These are phyloP conservation scores for Nebria ingens DNA, from an alignment of 1,140 invertebrate genomes.

Conservation along the genomic window DNA sequence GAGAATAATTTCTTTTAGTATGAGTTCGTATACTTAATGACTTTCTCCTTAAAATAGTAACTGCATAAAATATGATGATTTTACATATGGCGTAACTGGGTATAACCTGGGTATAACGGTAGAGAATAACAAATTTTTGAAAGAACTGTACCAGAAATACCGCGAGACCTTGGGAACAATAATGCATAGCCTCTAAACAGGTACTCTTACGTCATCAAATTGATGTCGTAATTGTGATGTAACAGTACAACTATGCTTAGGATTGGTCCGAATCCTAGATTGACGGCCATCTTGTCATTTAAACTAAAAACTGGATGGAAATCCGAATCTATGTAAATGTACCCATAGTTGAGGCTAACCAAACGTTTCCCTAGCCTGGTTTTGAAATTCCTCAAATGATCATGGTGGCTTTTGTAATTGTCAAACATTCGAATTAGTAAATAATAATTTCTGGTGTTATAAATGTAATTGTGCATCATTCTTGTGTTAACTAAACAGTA, in stretches of 20 bases:
- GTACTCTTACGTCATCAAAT: slow-evolving; percentile 24
- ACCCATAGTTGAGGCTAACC: slow-evolving; percentile 21
- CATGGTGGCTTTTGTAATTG: slow-evolving; percentile 17
- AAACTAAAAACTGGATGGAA: slow-evolving; percentile 26
- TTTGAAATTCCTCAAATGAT: slow-evolving; percentile 17
- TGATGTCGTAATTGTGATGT: slow-evolving; percentile 25
- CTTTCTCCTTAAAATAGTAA: no score
- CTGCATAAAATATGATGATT: no score
- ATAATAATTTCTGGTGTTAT: neutral
- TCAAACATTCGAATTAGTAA: slow-evolving; percentile 7
- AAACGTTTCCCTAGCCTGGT: slow-evolving; percentile 20
- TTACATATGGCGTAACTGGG: no score
- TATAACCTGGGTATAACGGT: neutral
- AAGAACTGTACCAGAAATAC: neutral
- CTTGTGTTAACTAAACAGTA: neutral
- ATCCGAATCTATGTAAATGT: slow-evolving; percentile 18
- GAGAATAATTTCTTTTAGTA: no score
- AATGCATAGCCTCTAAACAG: slow-evolving; percentile 23
- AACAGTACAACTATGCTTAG: slow-evolving; percentile 14
- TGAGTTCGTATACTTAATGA: no score
- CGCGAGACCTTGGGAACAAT: slow-evolving; percentile 27
- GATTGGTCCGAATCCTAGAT: slow-evolving; percentile 23
- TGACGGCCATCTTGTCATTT: slow-evolving; percentile 27
- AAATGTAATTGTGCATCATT: slow-evolving; percentile 12
- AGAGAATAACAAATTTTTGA: neutral